Base-by-base conservation (phyloP, 2,888 invertebrate genomes). In the Amblyteles armatorius region DNA sequence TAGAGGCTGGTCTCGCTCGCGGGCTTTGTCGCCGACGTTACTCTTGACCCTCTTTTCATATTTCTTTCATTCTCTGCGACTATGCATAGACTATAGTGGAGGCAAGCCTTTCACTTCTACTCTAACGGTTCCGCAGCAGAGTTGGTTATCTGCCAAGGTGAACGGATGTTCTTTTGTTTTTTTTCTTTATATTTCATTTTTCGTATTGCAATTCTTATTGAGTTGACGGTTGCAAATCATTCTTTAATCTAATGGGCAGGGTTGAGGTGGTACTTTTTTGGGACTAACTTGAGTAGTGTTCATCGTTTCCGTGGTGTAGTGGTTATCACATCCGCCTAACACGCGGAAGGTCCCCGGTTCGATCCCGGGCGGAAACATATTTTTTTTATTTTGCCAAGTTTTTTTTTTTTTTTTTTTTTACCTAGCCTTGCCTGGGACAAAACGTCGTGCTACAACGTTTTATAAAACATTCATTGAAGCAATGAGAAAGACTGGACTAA, bases 291-390 rank as follows among this genome's bases (percentile, higher is more conserved):
- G 6, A 1, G 1, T 0, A 0, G 2, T 7, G 1, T 52, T 19
- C 52, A 19, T 52, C 19, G 96, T 96, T 97, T 97, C 96, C 96
- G 97, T 97, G 97, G 97, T 97, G 97, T 97, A 97, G 97, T 96
- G 97, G 97, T 97, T 97, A 97, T 97, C 97, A 97, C 97, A 96
- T 97, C 97, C 97, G 97, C 97, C 96, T 97, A 97, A 97, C 97
- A 97, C 97, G 97, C 97, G 97, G 97, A 96, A 96, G 90, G 91
- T 89, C 91, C 90, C 90, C 91, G 91, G 91, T 91, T 91, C 91
- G 91, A 91, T 88, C 91, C 91, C 91, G 90, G 90, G 91, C 91
- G 90, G 91, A 90, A 91, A 91, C 91, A 91, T 82, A 91, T 82
- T 86, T 86, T 86, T 87, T 85, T 82, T 83, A 97, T n/a, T 50